A percentile compares a stretch with the other conserved stretches of the same genome.
Evolutionary conservation across 2,888 invertebrate genomes (phyloP).

Genomic region (Pseudococcus jackbeardsleyi): DNA sequence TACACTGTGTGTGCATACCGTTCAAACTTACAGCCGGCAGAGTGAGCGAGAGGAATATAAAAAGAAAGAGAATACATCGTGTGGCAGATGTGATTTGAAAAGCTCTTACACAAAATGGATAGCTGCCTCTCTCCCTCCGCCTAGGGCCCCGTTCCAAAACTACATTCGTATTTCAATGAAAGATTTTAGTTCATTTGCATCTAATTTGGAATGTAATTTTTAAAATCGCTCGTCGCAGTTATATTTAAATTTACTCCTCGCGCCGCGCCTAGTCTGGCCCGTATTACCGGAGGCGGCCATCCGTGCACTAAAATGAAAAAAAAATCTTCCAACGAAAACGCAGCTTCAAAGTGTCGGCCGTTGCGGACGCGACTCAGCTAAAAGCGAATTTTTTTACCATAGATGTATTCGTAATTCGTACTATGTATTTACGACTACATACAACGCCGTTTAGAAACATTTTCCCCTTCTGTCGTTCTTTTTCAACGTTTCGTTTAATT

Average conservation of each 20-base stretch:
- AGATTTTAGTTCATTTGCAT: slow-evolving; percentile 48
- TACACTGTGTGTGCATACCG: neutral
- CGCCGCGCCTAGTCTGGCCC: neutral
- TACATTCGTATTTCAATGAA: slow-evolving; percentile 41
- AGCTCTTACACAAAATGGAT: slow-evolving; percentile 48
- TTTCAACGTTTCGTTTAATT: neutral
- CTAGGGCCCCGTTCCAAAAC: neutral
- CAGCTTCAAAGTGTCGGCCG: neutral
- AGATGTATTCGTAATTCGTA: neutral
- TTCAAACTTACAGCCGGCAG: neutral
- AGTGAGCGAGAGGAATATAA: neutral
- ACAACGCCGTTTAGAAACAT: neutral
- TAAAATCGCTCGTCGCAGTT: slow-evolving; percentile 32
- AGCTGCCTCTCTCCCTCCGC: neutral
- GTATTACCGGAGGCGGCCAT: slow-evolving; percentile 33
- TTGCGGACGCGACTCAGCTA: neutral
- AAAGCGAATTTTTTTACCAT: neutral
- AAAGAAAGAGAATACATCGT: neutral
- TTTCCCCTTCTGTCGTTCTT: neutral
- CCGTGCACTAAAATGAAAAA: neutral
- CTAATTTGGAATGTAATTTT: slow-evolving; percentile 47
- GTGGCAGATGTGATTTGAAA: slow-evolving; percentile 50
- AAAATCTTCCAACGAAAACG: neutral
- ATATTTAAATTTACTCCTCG: slow-evolving; percentile 10
- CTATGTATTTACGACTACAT: neutral